Conservation (phyloP, 2,113 vertebrate genomes). For the Cheilinus undulatus region DNA sequence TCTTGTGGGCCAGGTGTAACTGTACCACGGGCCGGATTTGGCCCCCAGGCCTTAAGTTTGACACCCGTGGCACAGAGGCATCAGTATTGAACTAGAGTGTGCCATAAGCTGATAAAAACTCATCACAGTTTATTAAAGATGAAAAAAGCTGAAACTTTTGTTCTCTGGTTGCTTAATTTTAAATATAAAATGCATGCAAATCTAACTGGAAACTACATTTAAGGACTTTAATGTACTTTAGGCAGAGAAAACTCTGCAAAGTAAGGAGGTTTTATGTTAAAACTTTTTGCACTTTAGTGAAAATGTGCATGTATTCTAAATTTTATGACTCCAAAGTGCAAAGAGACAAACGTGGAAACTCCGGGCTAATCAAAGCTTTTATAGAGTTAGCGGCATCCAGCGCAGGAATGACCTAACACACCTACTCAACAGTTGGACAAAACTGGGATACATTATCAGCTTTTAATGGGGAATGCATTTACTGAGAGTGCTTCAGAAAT, state of each 20-base stretch:
- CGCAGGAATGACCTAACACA: constrained; percentile 21
- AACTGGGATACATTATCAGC: constrained; percentile 13
- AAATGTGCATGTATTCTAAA: not conserved
- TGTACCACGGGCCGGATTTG: no score
- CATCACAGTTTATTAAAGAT: no score
- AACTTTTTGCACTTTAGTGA: not conserved
- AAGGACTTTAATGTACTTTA: no score
- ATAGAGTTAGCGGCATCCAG: constrained; percentile 11
- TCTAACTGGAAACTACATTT: not conserved
- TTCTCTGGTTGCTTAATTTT: not conserved
- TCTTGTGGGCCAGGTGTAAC: no score
- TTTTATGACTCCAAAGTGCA: not conserved
- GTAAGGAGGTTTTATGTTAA: not conserved
- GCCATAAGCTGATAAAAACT: no score
- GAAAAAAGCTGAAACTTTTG: no score
- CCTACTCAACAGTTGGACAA: not conserved
- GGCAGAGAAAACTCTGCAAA: not conserved
- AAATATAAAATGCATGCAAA: not conserved
- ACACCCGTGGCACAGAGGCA: no score
- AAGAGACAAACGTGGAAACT: not conserved
- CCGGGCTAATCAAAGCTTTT: constrained; percentile 26
- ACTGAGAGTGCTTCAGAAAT: not conserved
- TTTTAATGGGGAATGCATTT: constrained; percentile 40
- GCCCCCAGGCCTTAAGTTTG: no score
- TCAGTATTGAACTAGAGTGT: no score